phyloP scores from a whole-genome alignment of 2,113 vertebrate genomes.

The Leucoraja erinaceus region DNA sequence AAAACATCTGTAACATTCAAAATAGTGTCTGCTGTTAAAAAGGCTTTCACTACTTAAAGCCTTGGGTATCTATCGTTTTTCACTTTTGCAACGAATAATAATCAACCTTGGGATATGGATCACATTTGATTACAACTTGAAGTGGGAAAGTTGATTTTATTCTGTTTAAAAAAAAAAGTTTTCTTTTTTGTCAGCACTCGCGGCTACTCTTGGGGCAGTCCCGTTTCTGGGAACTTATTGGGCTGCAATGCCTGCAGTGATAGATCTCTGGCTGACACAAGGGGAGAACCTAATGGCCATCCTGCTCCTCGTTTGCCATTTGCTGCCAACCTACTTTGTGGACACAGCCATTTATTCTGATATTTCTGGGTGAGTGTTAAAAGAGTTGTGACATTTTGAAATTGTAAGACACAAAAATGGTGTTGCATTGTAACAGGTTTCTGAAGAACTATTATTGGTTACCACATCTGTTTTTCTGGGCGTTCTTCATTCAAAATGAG shows the following conservation, averaged over 20 bases:
- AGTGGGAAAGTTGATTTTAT: neutral
- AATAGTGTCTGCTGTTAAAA: no score
- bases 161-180: neutral
- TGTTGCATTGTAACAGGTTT: neutral
- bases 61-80: no score
- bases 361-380: slow-evolving; percentile 81
- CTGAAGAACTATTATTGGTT: neutral
- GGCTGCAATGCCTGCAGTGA: slow-evolving; percentile 84
- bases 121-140: neutral
- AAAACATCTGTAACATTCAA: no score
- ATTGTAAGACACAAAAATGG: neutral
- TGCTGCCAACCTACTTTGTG: slow-evolving; percentile 96
- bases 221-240: slow-evolving; percentile 95
- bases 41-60: no score
- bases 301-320: slow-evolving; percentile 82
- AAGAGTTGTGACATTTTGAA: neutral
- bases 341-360: slow-evolving; percentile 97
- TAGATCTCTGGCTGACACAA: slow-evolving; percentile 92
- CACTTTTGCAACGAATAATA: neutral
- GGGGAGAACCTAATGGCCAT: slow-evolving; percentile 82
- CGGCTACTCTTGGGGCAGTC: slow-evolving; percentile 89
- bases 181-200: slow-evolving; percentile 59
- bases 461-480: neutral
- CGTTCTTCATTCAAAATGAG: neutral
- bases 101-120: no score